A percentile compares a stretch with the other conserved stretches of the same genome.
These are phyloP conservation scores for Ophthalmolycus amberensis DNA, from an alignment of 2,113 vertebrate genomes.

Conservation along the genomic window DNA sequence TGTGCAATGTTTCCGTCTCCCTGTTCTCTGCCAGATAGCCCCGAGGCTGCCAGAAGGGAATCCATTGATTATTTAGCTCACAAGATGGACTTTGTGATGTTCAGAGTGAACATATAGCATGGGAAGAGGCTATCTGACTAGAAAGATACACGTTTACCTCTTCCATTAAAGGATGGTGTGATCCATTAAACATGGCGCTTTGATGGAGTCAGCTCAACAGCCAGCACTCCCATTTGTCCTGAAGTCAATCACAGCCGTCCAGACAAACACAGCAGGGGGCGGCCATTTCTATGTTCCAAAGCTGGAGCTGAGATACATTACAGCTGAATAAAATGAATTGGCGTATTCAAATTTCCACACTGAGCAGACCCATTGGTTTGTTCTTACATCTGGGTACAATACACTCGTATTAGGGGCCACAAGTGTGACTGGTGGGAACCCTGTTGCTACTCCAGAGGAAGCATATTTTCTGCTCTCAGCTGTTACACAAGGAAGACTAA, in stretches of 20 bases:
- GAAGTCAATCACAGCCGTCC: constrained; percentile 50
- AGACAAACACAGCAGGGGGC: constrained; percentile 30
- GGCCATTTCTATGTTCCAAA: not conserved
- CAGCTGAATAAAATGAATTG: constrained; percentile 29
- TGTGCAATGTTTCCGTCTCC: constrained; percentile 53
- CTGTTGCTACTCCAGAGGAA: constrained; percentile 67
- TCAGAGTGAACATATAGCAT: constrained; percentile 55
- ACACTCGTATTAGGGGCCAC: constrained; percentile 28
- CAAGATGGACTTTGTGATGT: constrained; percentile 67
- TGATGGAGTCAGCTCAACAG: constrained; percentile 49
- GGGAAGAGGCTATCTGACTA: constrained; percentile 43
- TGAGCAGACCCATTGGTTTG: constrained; percentile 3
- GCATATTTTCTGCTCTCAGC: constrained; percentile 66
- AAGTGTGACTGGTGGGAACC: constrained; percentile 35
- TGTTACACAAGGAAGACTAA: constrained; percentile 78
- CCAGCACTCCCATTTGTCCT: constrained; percentile 36
- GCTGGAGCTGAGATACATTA: constrained; percentile 30
- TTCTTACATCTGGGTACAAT: constrained; percentile 30
- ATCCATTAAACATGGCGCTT: constrained; percentile 63
- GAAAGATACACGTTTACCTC: constrained; percentile 66
- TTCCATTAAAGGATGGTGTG: too few relatives aligned
- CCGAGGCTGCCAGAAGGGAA: constrained; percentile 58
- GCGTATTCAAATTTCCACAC: constrained; percentile 27
- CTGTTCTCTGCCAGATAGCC: constrained; percentile 56
- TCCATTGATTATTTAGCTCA: constrained; percentile 73